Base-by-base conservation (phyloP, 2,113 vertebrate species). In the Callipepla squamata region DNA sequence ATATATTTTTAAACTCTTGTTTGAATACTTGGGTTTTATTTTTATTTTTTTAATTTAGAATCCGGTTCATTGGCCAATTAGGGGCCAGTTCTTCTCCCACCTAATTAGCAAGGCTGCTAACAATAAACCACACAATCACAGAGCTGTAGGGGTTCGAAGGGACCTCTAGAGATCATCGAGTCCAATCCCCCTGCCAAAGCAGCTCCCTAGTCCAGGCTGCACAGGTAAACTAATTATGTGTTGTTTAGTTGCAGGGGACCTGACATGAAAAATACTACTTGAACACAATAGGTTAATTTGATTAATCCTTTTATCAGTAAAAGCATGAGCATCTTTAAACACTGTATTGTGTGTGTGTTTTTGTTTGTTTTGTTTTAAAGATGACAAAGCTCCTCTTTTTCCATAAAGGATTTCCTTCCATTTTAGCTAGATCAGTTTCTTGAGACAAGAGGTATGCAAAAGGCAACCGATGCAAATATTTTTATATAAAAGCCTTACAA, bases 41-140 rank as follows among this genome's bases (percentile, higher is more conserved):
- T 11, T 1, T 10, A 9, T 1, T 36, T 10, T 4, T 3, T 1
- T 44, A 80, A 67, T 53, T 90, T 50, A 57, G 19, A 53, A 55
- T 53, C n/a, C 62, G 53, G 57, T n/a, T 91, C 79, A 42, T 32
- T 85, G 36, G 18, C 79, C 91, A 91, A 81, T 72, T 82, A 38
- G 3, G 59, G 42, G 48, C 47, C 83, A 62, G 74, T 59, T 92
- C 12, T 16, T 73, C 84, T 87, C 63, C 62, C 23, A 89, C 10
- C 67, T 87, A 79, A 84, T 92, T 42, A 92, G 47, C 34, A 6
- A 91, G 91, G 47, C 69, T 76, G 72, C 36, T 68, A 75, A 79
- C 15, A 85, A 34, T 14, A 58, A 94, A 38, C 4, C 11, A 40
- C 40, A 40, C 11, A 40, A 40, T 40, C 40, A 40, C 40, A 40